Percentiles rank a stretch among this genome's conserved stretches.
These are phyloP conservation scores for Nymphalis urticae DNA, from an alignment of 2,888 invertebrate species.

Conservation along the genomic window DNA sequence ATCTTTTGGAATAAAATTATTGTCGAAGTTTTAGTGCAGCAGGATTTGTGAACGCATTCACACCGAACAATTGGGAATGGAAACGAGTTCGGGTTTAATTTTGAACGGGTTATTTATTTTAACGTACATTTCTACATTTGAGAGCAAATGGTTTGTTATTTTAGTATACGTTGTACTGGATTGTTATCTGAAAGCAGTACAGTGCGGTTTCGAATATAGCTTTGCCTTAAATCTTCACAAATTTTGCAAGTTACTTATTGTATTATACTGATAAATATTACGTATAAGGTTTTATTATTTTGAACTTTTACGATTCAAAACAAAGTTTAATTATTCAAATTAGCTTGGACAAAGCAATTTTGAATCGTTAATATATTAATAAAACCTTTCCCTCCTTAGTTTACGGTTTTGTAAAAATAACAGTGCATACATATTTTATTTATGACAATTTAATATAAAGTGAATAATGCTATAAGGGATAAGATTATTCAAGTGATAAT, in stretches of 20 bases:
- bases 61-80: constrained; percentile 28
- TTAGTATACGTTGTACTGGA: constrained; percentile 17
- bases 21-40: constrained; percentile 22
- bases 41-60: constrained; percentile 33
- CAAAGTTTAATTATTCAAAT: no score
- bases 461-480: no score
- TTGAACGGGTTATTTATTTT: constrained; percentile 30
- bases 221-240: constrained; percentile 15
- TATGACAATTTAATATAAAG: no score
- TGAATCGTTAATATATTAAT: no score
- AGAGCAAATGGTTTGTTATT: constrained; percentile 23
- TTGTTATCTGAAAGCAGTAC: constrained; percentile 17
- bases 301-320: background rate
- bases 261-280: background rate
- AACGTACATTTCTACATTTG: constrained; percentile 24
- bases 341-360: no score
- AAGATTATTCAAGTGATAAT: no score
- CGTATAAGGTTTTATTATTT: background rate
- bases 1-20: constrained; percentile 9
- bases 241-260: constrained; percentile 2
- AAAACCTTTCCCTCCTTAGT: no score
- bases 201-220: constrained; percentile 19
- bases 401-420: no score
- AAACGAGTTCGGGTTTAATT: constrained; percentile 28
- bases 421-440: no score